Percentiles rank a stretch among this genome's conserved stretches.
Evolutionary conservation across 2,888 invertebrate genomes (phyloP).

Genomic region (Lamproptera curius): DNA sequence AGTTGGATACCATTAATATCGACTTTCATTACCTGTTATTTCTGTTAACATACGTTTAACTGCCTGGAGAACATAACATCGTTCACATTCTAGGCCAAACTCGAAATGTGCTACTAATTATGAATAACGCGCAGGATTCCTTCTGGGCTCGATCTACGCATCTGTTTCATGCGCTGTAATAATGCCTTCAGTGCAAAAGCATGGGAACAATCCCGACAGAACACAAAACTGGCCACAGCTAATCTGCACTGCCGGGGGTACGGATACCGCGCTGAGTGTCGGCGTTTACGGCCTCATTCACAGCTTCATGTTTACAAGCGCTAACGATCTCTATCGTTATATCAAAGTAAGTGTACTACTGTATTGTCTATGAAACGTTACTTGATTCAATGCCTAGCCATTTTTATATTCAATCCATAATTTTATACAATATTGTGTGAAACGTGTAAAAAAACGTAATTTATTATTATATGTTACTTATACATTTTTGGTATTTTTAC

Average conservation of each 20-base stretch:
- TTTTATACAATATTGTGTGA: no score
- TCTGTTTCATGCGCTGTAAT: slow-evolving; percentile 63
- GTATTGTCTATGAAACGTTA: no score
- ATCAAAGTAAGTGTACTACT: slow-evolving; percentile 42
- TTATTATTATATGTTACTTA: no score
- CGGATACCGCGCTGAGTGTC: slow-evolving; percentile 64
- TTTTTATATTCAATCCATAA: background rate
- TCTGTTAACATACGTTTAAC: no score
- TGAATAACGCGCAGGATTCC: slow-evolving; percentile 40
- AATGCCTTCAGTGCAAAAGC: slow-evolving; percentile 51
- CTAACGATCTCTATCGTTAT: slow-evolving; percentile 48
- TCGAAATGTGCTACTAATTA: slow-evolving; percentile 4
- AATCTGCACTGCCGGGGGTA: slow-evolving; percentile 58
- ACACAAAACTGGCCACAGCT: slow-evolving; percentile 58
- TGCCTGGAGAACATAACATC: no score
- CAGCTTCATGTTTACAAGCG: slow-evolving; percentile 51
- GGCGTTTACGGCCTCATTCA: slow-evolving; percentile 59
- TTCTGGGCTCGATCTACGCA: slow-evolving; percentile 58
- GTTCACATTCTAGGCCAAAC: no score
- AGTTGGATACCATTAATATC: no score
- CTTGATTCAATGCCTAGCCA: no score
- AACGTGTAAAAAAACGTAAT: no score
- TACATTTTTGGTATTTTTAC: no score
- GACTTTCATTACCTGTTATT: no score
- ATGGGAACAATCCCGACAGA: slow-evolving; percentile 36